These are phyloP conservation scores for Pseudorhiza aurosa DNA, from an alignment of 30 jellyfish, hydroid and myxozoan species.

Conservation along the genomic window DNA sequence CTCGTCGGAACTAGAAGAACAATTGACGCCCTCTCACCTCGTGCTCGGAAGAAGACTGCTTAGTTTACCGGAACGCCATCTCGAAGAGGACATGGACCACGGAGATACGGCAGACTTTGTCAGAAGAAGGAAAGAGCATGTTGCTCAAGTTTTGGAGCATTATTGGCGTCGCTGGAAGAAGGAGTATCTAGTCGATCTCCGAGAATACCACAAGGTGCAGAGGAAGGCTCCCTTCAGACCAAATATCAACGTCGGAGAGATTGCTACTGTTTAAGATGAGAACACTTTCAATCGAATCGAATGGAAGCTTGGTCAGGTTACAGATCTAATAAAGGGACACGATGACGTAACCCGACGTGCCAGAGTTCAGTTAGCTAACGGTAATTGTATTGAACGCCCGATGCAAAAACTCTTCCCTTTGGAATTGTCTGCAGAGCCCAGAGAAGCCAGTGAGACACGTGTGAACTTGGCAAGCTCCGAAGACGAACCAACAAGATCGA, in stretches of 20 bases:
- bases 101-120: background rate
- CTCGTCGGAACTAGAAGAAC: conserved; percentile 3
- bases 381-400: conserved; percentile 4
- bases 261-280: conserved; percentile 8
- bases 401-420: conserved; percentile 9
- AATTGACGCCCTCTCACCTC: conserved; percentile 35
- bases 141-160: background rate
- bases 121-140: background rate
- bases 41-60: conserved; percentile 9
- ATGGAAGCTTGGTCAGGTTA: conserved; percentile 7
- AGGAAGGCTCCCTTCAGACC: background rate
- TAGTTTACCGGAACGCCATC: conserved; percentile 10
- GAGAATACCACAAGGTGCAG: conserved; percentile 10
- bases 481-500: background rate
- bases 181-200: background rate
- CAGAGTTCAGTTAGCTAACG: background rate
- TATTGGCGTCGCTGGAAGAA: conserved; percentile 1
- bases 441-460: background rate
- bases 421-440: background rate
- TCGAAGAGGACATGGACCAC: background rate
- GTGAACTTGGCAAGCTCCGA: background rate
- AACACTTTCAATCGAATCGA: background rate
- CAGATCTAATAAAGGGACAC: background rate
- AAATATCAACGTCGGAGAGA: background rate
- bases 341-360: background rate